These are phyloP conservation scores for Acrocephalus arundinaceus DNA, from an alignment of 2,113 vertebrate genomes.

Conservation along the genomic window DNA sequence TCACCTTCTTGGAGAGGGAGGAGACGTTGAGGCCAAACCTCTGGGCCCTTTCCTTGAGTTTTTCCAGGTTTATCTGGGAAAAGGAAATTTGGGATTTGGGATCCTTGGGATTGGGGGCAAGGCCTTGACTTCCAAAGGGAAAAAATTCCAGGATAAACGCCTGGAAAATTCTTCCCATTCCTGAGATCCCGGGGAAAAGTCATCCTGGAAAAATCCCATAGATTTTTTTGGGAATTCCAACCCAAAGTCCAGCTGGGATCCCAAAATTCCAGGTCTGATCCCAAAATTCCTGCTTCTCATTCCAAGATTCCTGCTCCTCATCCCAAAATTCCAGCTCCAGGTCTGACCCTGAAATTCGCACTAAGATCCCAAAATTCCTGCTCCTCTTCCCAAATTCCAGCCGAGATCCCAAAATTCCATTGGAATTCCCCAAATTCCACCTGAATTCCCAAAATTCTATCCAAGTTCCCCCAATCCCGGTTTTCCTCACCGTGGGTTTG, in stretches of 20 bases:
- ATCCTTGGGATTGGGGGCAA: fast-evolving
- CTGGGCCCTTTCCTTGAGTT: slow-evolving; percentile 91
- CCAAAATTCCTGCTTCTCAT: background rate
- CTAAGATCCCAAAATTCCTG: no score
- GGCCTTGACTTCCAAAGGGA: background rate
- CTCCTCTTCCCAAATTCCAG: background rate
- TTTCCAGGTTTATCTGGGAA: slow-evolving; percentile 83
- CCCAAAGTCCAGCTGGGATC: no score
- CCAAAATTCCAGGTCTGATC: no score
- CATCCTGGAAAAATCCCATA: no score
- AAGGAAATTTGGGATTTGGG: background rate
- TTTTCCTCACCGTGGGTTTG: background rate
- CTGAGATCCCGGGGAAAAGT: no score
- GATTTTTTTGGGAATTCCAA: background rate
- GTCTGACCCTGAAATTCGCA: no score
- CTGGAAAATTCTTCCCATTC: background rate
- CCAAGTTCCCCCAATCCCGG: no score
- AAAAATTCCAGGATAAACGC: fast-evolving
- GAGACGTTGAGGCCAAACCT: slow-evolving; percentile 92
- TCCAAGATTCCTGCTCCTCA: background rate
- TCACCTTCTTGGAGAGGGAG: slow-evolving; percentile 89
- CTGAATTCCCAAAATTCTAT: no score
- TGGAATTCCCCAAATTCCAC: background rate
- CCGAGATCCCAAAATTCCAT: background rate
- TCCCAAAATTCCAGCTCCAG: no score